phyloP scores from a whole-genome alignment of 2,888 invertebrate genomes.

The Ephialtes manifestator region DNA sequence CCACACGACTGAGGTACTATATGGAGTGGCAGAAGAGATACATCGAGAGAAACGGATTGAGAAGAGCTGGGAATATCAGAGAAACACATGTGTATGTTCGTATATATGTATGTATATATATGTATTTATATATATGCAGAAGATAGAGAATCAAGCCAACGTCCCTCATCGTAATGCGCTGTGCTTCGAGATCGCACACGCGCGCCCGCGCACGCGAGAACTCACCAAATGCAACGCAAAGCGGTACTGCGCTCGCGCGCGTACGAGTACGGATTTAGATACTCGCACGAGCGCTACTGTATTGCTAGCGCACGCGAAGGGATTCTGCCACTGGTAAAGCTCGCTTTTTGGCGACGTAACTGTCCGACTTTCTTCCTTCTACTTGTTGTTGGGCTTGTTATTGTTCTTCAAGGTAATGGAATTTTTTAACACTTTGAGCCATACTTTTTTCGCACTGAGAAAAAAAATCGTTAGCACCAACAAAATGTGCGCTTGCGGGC shows the following conservation, averaged over 20 bases:
- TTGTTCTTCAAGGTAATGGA: background rate
- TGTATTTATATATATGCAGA: no score
- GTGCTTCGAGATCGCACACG: background rate
- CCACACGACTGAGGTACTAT: constrained; percentile 24
- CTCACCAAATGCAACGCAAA: constrained; percentile 44
- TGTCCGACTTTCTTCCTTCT: constrained; percentile 37
- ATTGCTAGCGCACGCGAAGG: background rate
- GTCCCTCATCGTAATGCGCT: constrained; percentile 55
- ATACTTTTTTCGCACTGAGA: no score
- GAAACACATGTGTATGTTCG: constrained; percentile 29
- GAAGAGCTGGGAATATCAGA: constrained; percentile 47
- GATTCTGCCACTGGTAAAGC: background rate
- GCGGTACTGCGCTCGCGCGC: constrained; percentile 35
- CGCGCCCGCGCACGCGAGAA: constrained; percentile 51
- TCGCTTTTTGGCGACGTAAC: constrained; percentile 58
- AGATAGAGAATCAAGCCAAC: constrained; percentile 42
- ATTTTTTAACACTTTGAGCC: no score
- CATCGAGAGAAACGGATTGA: constrained; percentile 51
- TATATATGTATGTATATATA: background rate
- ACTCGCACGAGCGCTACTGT: constrained; percentile 38
- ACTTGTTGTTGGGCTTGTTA: background rate
- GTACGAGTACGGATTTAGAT: constrained; percentile 64
- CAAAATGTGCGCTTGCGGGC: no score
- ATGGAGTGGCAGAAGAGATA: constrained; percentile 61
- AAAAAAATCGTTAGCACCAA: no score